Percentiles rank a stretch among this genome's conserved stretches.
Conservation (phyloP, 2,113 vertebrate species). For the Trichomycterus rosablanca region DNA sequence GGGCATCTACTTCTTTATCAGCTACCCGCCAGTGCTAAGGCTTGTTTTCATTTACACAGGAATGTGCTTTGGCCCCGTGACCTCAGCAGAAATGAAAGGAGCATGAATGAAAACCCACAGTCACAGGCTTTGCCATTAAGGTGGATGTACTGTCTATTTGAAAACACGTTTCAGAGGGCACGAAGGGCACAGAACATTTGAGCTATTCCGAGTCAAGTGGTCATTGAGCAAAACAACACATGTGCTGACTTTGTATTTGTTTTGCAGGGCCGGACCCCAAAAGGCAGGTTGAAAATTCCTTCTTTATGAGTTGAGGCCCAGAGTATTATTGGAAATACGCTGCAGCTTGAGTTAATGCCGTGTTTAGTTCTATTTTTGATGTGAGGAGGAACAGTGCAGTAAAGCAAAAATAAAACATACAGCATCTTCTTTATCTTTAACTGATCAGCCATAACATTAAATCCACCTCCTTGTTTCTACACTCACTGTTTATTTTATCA, state of each 20-base stretch:
- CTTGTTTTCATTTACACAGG: too few species aligned
- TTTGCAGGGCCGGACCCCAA: slow-evolving; percentile 12
- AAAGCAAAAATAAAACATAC: neutral
- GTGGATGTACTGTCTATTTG: neutral
- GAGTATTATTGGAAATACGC: slow-evolving; percentile 30
- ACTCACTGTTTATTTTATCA: too few species aligned
- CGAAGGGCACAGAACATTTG: neutral
- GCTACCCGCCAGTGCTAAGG: too few species aligned
- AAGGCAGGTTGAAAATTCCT: slow-evolving; percentile 33
- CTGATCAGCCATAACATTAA: too few species aligned
- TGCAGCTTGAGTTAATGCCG: slow-evolving; percentile 40
- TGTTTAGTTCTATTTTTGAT: slow-evolving; percentile 35
- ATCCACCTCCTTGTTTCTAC: too few species aligned
- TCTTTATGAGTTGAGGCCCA: slow-evolving; percentile 27
- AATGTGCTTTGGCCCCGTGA: slow-evolving; percentile 48
- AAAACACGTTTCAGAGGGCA: neutral
- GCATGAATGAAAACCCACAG: neutral
- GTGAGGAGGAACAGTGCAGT: slow-evolving; percentile 4
- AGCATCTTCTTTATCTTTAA: too few species aligned
- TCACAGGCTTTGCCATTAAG: neutral
- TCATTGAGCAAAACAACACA: neutral
- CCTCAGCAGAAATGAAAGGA: slow-evolving; percentile 20
- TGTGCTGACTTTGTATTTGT: slow-evolving; percentile 10
- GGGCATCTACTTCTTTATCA: too few species aligned
- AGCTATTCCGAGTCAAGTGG: slow-evolving; percentile 4